Base-by-base conservation (phyloP, 2,797 vertebrate genomes). In the Amphiprion clarkii region DNA sequence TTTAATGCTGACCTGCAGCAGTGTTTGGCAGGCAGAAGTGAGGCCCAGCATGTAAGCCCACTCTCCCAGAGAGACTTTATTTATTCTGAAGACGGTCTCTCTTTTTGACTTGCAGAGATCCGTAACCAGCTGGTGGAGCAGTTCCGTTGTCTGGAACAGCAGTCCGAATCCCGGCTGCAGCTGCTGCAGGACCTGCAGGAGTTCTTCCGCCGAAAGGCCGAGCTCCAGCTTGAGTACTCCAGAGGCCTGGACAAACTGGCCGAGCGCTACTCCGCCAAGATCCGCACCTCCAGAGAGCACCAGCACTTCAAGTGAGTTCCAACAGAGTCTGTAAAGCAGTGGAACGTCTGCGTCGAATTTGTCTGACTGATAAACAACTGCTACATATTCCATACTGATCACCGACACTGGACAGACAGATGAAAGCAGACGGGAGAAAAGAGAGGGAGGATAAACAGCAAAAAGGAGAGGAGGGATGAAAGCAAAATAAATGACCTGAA, bases 111-210 rank as follows among this genome's bases (percentile, higher is more conserved):
- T 11, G 71, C 95, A 99, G 98, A 99, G 79, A 99, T 99, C 93
- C 98, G 98, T 16, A 96, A 96, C 39, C 98, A 99, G 94, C 94
- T 99, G 95, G 96, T 96, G 64, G 98, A 99, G 92, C 98, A 99
- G 94, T 97, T 99, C 92, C 97, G 98, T 84, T 99, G 97, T 89
- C 94, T 99, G 95, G 98, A 99, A 93, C 98, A 99, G 92, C 98
- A 99, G 89, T 98, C 97, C 0, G 98, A 99, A 91, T 97, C 98
- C 0, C 95, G 98, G 16, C 95, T 99, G 84, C 97, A 99, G 89
- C 96, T 99, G 90, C 95, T 99, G 67, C 98, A 99, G 93, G 98
- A 99, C 92, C 96, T 99, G 82, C 98, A 99, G 94, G 98, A 99
- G 78, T 99, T 99, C 94, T 99, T 99, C 93, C 96, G 98, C 63